These are phyloP conservation scores for Cacatua alba DNA, from an alignment of 2,113 vertebrate genomes.

Conservation along the genomic window DNA sequence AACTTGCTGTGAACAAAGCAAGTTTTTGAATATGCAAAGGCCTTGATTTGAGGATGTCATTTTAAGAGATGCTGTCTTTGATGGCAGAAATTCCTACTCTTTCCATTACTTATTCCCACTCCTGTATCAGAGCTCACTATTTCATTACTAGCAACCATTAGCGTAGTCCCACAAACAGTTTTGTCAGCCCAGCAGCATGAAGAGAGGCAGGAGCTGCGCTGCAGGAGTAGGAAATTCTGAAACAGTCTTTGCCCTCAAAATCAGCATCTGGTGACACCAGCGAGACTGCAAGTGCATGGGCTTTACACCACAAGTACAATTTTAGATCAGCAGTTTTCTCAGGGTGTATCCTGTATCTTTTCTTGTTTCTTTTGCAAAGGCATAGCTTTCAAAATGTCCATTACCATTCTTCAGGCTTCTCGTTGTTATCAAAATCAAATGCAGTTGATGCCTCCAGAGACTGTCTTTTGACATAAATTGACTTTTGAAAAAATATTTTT, in stretches of 20 bases:
- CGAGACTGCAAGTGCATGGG: background rate
- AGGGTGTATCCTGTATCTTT: background rate
- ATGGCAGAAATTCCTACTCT: background rate
- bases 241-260: background rate
- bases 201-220: background rate
- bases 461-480: background rate
- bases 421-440: background rate
- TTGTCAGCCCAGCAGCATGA: background rate
- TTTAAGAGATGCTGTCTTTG: background rate
- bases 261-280: background rate
- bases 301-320: background rate
- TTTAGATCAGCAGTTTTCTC: background rate
- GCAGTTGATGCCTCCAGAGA: background rate
- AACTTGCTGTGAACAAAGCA: background rate
- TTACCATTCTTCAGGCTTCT: background rate
- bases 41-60: background rate
- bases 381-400: background rate
- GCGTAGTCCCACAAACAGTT: background rate
- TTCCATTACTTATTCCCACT: background rate
- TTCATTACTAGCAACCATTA: background rate
- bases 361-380: background rate
- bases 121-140: background rate
- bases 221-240: background rate
- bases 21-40: background rate
- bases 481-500: background rate